These are phyloP conservation scores for Anoplolepis gracilipes DNA, from an alignment of 1,140 invertebrate genomes.

Conservation along the genomic window DNA sequence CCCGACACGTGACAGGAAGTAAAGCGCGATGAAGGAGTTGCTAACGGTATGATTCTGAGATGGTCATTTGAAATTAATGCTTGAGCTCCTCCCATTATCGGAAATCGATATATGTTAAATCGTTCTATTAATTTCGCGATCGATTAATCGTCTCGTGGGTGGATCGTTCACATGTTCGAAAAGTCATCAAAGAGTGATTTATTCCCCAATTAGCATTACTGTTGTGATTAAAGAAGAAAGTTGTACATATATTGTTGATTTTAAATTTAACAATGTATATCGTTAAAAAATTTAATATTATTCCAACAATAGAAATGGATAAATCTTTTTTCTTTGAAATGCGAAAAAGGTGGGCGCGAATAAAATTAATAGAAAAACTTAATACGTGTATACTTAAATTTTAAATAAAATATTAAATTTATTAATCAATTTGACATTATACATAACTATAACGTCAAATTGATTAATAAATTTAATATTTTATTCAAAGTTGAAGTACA, in stretches of 20 bases:
- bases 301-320: not conserved
- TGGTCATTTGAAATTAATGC: constrained; percentile 65
- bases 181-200: constrained; percentile 2
- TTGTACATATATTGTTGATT: not conserved
- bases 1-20: constrained; percentile 59
- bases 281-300: not conserved
- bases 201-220: not conserved
- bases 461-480: not conserved
- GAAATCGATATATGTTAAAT: constrained; percentile 60
- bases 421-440: not conserved
- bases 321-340: constrained; percentile 9
- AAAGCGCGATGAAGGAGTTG: constrained; percentile 55
- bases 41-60: constrained; percentile 58
- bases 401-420: not conserved
- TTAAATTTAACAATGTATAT: no score
- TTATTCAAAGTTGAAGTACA: constrained; percentile 9
- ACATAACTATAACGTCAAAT: not conserved
- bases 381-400: no score
- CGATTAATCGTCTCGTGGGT: constrained; percentile 17
- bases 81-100: constrained; percentile 58
- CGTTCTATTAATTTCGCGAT: constrained; percentile 46
- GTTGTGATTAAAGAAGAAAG: not conserved
- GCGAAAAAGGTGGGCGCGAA: not conserved
- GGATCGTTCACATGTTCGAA: constrained; percentile 17
- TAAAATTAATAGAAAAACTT: not conserved